These are phyloP conservation scores for Phataginus tricuspis DNA, from an alignment of 2,797 vertebrate genomes.

Conservation along the genomic window DNA sequence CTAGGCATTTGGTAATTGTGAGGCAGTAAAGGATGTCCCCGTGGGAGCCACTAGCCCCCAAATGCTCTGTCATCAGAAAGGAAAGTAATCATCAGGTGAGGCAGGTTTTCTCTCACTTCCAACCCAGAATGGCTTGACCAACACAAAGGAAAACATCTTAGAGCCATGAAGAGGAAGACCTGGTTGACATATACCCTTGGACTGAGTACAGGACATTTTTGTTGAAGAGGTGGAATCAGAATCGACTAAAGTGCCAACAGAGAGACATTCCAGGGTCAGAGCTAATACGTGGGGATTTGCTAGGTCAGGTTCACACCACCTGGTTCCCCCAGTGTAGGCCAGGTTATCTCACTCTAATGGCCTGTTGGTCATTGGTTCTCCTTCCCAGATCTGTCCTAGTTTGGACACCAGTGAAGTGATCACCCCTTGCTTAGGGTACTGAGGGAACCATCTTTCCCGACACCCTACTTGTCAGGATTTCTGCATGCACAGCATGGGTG, in stretches of 20 bases:
- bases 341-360: accelerated
- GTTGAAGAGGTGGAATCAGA: accelerated
- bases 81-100: background rate
- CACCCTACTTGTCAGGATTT: background rate
- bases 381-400: background rate
- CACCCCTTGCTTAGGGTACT: background rate
- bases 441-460: background rate
- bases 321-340: accelerated
- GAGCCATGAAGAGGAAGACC: accelerated
- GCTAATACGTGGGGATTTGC: accelerated
- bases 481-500: accelerated
- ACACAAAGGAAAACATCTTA: background rate
- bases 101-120: background rate
- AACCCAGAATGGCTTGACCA: background rate
- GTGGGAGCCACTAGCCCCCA: background rate
- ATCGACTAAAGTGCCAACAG: accelerated
- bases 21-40: background rate
- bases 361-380: accelerated
- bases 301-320: background rate
- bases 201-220: background rate
- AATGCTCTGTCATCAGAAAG: background rate
- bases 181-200: too few species aligned
- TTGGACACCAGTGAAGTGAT: too few species aligned
- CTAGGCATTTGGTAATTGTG: too few species aligned
- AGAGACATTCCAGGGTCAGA: accelerated